Conservation (phyloP, 2,113 vertebrate genomes). For the Tympanuchus pallidicinctus region DNA sequence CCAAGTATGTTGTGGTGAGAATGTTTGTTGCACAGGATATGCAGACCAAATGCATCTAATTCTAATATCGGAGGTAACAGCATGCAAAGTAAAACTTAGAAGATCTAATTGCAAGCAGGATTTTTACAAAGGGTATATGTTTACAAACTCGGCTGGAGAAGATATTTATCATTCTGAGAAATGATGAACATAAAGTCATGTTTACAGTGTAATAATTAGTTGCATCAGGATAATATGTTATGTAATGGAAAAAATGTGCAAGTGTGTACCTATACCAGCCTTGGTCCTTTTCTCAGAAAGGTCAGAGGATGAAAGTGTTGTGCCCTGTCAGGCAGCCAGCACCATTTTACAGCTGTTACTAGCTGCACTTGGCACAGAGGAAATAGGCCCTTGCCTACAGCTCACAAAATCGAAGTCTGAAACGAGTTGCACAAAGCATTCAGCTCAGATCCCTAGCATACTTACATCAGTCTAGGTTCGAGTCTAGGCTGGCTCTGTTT, state of each 20-base stretch:
- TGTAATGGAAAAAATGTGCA: constrained; percentile 34
- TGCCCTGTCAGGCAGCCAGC: constrained; percentile 53
- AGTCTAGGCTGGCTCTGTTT: background rate
- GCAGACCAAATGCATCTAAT: background rate
- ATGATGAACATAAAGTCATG: background rate
- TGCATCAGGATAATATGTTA: background rate
- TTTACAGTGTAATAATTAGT: background rate
- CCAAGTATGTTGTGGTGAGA: background rate
- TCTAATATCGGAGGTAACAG: background rate
- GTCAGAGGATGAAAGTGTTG: constrained; percentile 50
- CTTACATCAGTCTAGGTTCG: background rate
- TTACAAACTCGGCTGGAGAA: background rate
- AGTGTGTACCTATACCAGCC: background rate
- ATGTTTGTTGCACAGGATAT: background rate
- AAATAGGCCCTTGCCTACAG: constrained; percentile 4
- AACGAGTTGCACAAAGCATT: background rate
- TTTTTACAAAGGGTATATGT: rapidly evolving
- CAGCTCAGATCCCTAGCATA: background rate
- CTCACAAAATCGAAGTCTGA: constrained; percentile 23
- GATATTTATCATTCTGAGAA: background rate
- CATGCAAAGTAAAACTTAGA: background rate
- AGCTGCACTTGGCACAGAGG: background rate
- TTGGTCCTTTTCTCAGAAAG: constrained; percentile 48
- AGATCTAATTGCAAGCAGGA: background rate
- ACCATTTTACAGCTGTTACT: constrained; percentile 36